Conservation (phyloP, 2,888 invertebrate genomes). For the Conops quadrifasciatus region DNA sequence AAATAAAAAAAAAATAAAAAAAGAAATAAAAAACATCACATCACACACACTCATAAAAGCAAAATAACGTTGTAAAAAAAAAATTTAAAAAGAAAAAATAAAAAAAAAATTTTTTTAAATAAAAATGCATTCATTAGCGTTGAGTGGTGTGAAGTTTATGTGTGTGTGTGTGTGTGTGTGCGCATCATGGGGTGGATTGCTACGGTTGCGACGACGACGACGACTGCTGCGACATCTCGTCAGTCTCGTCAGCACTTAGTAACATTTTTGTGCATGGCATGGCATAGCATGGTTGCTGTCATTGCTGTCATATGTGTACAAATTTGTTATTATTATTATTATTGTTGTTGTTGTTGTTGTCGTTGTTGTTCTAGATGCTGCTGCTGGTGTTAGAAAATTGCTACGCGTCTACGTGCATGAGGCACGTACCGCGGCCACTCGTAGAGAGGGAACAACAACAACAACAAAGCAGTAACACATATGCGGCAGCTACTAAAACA, state of each 20-base stretch:
- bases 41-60: neutral
- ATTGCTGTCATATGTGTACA: neutral
- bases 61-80: neutral
- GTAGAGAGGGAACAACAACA: neutral
- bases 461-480: no score
- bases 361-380: neutral
- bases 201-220: neutral
- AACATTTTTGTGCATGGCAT: constrained; percentile 13
- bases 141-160: constrained; percentile 22
- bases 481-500: constrained; percentile 1
- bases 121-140: constrained; percentile 36
- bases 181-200: neutral
- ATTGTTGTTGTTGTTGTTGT: constrained; percentile 3
- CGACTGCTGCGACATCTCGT: no score
- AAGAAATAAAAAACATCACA: neutral
- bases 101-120: constrained; percentile 1
- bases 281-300: constrained; percentile 11
- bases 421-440: constrained; percentile 8
- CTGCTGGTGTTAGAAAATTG: constrained; percentile 2
- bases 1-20: neutral
- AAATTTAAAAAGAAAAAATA: neutral
- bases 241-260: constrained; percentile 30
- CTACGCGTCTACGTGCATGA: neutral
- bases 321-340: neutral
- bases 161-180: neutral